Conservation (phyloP, 2,113 vertebrate genomes). For the Albula glossodonta region DNA sequence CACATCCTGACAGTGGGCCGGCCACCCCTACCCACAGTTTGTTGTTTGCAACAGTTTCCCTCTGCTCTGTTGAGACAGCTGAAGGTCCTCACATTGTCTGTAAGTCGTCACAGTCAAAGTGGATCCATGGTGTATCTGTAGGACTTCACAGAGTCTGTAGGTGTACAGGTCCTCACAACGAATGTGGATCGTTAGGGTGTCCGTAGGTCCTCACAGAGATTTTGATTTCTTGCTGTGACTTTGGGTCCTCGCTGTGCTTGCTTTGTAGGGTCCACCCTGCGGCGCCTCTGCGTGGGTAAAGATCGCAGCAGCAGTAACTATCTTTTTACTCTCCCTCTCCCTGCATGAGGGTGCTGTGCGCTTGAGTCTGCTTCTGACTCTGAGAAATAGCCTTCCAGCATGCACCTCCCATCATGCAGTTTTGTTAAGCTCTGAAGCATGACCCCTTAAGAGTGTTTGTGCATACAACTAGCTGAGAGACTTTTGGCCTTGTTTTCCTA, state of each 20-base stretch:
- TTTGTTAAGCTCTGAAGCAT: background rate
- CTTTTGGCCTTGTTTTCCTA: background rate
- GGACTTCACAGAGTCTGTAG: too few relatives aligned
- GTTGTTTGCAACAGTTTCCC: too few relatives aligned
- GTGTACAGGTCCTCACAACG: too few relatives aligned
- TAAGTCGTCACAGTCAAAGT: too few relatives aligned
- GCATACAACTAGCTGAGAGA: background rate
- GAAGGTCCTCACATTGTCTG: too few relatives aligned
- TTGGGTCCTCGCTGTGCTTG: conserved; percentile 28
- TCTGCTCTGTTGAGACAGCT: too few relatives aligned
- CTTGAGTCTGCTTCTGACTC: background rate
- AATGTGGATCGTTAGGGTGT: too few relatives aligned
- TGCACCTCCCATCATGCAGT: background rate
- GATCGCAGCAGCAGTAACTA: conserved; percentile 96
- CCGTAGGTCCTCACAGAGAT: background rate
- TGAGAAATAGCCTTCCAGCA: too few relatives aligned
- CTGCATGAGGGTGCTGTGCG: conserved; percentile 52
- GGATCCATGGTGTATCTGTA: too few relatives aligned
- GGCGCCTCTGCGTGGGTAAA: conserved; percentile 98
- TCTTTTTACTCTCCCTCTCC: conserved; percentile 64
- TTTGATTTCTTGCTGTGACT: too few relatives aligned
- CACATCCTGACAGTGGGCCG: too few relatives aligned
- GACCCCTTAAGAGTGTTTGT: background rate
- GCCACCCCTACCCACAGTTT: too few relatives aligned
- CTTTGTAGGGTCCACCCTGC: conserved; percentile 88